phyloP scores from a whole-genome alignment of 2,888 invertebrate species.

The Caenorhabditis japonica region DNA sequence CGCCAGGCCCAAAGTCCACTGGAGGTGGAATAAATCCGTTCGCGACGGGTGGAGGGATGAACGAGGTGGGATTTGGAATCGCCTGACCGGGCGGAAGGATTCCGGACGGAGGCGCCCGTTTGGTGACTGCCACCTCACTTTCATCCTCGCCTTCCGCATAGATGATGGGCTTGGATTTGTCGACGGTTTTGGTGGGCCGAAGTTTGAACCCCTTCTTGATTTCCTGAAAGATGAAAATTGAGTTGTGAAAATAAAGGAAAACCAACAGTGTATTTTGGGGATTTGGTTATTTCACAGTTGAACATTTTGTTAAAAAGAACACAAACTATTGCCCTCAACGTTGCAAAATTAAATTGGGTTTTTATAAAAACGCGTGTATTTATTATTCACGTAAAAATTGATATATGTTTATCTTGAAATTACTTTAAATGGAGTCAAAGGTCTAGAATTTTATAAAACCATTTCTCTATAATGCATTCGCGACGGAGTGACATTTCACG shows the following conservation, averaged over 20 bases:
- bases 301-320: no score
- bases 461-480: no score
- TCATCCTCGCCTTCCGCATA: slow-evolving; percentile 60
- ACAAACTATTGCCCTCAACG: no score
- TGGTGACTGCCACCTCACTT: slow-evolving; percentile 45
- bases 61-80: slow-evolving; percentile 27
- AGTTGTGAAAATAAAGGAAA: neutral
- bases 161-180: slow-evolving; percentile 72
- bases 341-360: no score
- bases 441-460: no score
- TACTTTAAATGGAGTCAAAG: no score
- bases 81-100: slow-evolving; percentile 50
- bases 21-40: slow-evolving; percentile 36
- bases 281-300: neutral
- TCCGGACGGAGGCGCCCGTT: slow-evolving; percentile 46
- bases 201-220: slow-evolving; percentile 73
- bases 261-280: neutral
- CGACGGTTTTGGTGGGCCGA: slow-evolving; percentile 73
- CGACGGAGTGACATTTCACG: no score
- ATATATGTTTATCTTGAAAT: neutral
- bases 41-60: slow-evolving; percentile 36
- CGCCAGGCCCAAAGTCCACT: slow-evolving; percentile 13
- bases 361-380: no score
- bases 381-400: no score
- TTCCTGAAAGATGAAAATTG: slow-evolving; percentile 56